Base-by-base conservation (phyloP, 1,140 invertebrate species). In the Eriocheir sinensis region DNA sequence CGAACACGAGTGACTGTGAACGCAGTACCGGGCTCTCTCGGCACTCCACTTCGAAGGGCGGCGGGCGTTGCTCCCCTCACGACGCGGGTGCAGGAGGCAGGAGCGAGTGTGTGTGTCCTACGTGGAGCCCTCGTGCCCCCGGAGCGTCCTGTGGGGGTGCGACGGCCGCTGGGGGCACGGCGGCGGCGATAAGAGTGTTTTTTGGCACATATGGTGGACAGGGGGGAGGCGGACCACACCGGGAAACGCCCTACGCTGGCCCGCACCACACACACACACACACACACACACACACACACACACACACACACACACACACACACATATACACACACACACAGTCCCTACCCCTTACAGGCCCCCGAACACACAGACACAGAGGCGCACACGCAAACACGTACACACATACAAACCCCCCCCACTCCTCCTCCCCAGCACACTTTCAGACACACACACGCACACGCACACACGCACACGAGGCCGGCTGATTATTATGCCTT, bases 261-360 rank as follows among this genome's bases (percentile, higher is more conserved):
- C 60, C 60, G 60, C 60, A 21, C 60, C 60, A 72, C 60, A 72
- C 60, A 72, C 60, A 72, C 21, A 72, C 60, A 53, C 48, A 60
- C 53, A 60, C 53, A 60, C 53, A 60, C 53, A 60, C 53, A 60
- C 53, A 72, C 60, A 72, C 60, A 72, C 60, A 72, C 60, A 72
- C 60, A 72, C 60, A 72, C 60, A 72, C 60, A 72, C 60, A 72
- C 60, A 72, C 60, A 72, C 60, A 72, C 60, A 72, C 60, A 72
- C 60, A 72, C 27, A 72, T n/a, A n/a, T 15, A 48, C 44, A 48
- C 44, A 48, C 44, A 48, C 44, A 48, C 44, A 48, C 44, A n/a
- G n/a, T n/a, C n/a, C n/a, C n/a, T n/a, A n/a, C n/a, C n/a, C n/a
- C n/a, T n/a, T n/a, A n/a, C n/a, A n/a, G n/a, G n/a, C n/a, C n/a